Conservation (phyloP, 2,113 vertebrate genomes). For the Speoplatyrhinus poulsoni region DNA sequence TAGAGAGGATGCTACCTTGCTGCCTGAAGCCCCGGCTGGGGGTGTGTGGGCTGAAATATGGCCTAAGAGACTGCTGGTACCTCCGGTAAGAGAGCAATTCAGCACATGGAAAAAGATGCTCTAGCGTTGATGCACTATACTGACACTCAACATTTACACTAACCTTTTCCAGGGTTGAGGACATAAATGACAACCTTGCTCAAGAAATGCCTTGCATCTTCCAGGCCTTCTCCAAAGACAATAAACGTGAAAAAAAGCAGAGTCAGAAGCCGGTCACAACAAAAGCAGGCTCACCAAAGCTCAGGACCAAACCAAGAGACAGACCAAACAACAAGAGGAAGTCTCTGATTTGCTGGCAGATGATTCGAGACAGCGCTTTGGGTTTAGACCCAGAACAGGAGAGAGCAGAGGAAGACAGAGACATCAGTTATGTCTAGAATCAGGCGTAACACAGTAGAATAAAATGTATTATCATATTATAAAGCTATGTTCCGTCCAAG, state of each 20-base stretch:
- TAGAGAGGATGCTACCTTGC: constrained; percentile 88
- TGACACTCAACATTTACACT: not conserved
- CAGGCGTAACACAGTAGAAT: too few species aligned
- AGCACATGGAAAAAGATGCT: not conserved
- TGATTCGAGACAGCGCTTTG: constrained; percentile 79
- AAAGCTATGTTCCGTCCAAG: too few species aligned
- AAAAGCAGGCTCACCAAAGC: too few species aligned
- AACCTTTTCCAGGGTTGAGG: constrained; percentile 81
- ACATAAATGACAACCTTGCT: constrained; percentile 78
- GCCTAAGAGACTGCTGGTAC: constrained; percentile 88
- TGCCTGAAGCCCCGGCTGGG: constrained; percentile 90
- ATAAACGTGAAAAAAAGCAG: too few species aligned
- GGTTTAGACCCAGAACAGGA: constrained; percentile 63
- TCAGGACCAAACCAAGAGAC: constrained; percentile 6
- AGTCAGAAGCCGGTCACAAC: too few species aligned
- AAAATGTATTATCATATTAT: too few species aligned
- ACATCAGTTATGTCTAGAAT: constrained; percentile 57
- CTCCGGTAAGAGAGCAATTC: constrained; percentile 79
- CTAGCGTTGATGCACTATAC: too few species aligned
- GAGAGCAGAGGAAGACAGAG: constrained; percentile 39
- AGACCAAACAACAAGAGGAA: constrained; percentile 42
- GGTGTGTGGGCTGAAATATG: constrained; percentile 82
- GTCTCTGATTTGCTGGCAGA: constrained; percentile 79
- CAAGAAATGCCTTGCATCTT: constrained; percentile 76
- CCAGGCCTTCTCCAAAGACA: too few species aligned